Base-by-base conservation (phyloP, 2,888 invertebrate genomes). In the Plebejus melissa region DNA sequence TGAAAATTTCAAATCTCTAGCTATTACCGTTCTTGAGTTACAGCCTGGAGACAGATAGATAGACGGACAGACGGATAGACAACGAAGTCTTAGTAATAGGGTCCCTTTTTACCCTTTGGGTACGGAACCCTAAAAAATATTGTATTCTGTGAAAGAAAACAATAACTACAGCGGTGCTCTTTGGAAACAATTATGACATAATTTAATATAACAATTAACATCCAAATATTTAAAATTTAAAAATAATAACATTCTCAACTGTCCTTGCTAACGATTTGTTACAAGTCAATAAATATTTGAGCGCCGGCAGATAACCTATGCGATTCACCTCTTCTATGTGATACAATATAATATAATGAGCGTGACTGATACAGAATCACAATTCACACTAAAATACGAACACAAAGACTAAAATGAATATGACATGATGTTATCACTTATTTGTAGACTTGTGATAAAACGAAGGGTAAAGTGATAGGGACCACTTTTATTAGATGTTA, bases 261-360 rank as follows among this genome's bases (percentile, higher is more conserved):
- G 28, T 11, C 22, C 1, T 7, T 28, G 22, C 1, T 32, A 13
- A 13, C 22, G 36, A 36, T 36, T 36, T 13, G 36, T 69, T 60
- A 28, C 22, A 60, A 60, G 22, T 22, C 60, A 28, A 60, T 69
- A 69, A 16, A n/a, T 69, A 69, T 69, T 36, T 69, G 32, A 69
- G 38, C 38, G 69, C 16, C 69, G 6, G 16, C 16, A 32, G 69
- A 69, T 38, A 69, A 69, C 69, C 69, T 69, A 32, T 36, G 38
- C 69, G 38, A 69, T 38, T 69, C 69, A 69, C 69, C 7, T 38
- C 38, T 38, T 22, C 22, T 22, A 22, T 22, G 22, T 22, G 22
- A 41, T 38, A 38, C 6, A 1, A 16, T 69, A 38, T 69, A 38
- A 69, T n/a, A 58, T 2, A 16, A 32, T 69, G 16, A 36, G 32